A percentile compares a stretch with the other conserved stretches of the same genome.
These are phyloP conservation scores for Clamator glandarius DNA, from an alignment of 2,797 vertebrate species.

Conservation along the genomic window DNA sequence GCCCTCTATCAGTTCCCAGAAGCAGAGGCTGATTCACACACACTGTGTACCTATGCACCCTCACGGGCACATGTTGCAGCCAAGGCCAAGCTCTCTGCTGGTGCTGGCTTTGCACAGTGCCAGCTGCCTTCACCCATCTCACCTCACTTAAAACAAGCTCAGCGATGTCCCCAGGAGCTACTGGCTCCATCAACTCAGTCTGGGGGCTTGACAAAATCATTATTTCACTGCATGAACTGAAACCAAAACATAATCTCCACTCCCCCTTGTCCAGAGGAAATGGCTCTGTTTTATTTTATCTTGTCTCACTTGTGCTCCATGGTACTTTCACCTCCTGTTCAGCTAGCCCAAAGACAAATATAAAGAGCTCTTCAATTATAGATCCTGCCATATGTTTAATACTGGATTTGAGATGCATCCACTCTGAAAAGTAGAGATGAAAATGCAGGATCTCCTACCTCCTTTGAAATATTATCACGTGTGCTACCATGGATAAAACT, in stretches of 20 bases:
- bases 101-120: not conserved
- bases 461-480: not conserved
- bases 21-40: not conserved
- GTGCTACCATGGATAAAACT: not conserved
- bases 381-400: not conserved
- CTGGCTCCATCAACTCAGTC: not conserved
- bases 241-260: not conserved
- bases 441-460: not conserved
- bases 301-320: not conserved
- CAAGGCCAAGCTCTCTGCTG: not conserved
- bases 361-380: not conserved
- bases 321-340: not conserved
- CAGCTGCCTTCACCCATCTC: not conserved
- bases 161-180: not conserved
- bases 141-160: not conserved
- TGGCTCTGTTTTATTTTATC: not conserved
- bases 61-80: accelerated
- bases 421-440: not conserved
- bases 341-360: not conserved
- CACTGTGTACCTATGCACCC: not conserved
- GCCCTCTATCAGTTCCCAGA: not conserved
- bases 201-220: not conserved
- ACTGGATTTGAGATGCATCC: not conserved
- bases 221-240: not conserved
- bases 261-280: not conserved